Evolutionary conservation across 2,888 invertebrate species (phyloP).

Genomic region (Busseola fusca): DNA sequence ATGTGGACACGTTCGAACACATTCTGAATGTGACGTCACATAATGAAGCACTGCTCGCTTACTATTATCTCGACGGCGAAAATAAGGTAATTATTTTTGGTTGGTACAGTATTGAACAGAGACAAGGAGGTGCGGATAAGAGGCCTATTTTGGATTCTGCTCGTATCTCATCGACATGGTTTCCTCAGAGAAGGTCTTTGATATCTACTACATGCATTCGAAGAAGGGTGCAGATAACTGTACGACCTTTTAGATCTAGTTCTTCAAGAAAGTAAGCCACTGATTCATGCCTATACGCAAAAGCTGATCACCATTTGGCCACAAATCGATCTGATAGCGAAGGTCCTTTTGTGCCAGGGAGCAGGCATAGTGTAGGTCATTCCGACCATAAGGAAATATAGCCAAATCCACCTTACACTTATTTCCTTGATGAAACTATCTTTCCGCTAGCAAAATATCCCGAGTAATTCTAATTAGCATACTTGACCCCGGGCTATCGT

Average conservation of each 20-base stretch:
- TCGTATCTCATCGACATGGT: neutral
- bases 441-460: conserved; percentile 40
- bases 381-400: neutral
- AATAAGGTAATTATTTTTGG: conserved; percentile 90
- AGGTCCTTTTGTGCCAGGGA: neutral
- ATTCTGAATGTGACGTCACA: conserved; percentile 93
- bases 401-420: neutral
- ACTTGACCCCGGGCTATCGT: conserved; percentile 63
- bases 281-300: neutral
- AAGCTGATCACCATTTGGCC: neutral
- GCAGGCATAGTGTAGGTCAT: neutral
- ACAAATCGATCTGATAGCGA: neutral
- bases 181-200: neutral
- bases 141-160: neutral
- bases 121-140: neutral
- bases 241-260: neutral
- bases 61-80: conserved; percentile 96
- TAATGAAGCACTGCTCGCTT: conserved; percentile 96
- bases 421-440: conserved; percentile 31
- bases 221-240: neutral
- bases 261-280: neutral
- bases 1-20: conserved; percentile 91
- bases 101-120: neutral
- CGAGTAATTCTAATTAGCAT: conserved; percentile 51
- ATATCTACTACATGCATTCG: neutral